Evolutionary conservation across 53 echinoderm and acorn worm species (phyloP).

Genomic region (Zoroaster sp.): DNA sequence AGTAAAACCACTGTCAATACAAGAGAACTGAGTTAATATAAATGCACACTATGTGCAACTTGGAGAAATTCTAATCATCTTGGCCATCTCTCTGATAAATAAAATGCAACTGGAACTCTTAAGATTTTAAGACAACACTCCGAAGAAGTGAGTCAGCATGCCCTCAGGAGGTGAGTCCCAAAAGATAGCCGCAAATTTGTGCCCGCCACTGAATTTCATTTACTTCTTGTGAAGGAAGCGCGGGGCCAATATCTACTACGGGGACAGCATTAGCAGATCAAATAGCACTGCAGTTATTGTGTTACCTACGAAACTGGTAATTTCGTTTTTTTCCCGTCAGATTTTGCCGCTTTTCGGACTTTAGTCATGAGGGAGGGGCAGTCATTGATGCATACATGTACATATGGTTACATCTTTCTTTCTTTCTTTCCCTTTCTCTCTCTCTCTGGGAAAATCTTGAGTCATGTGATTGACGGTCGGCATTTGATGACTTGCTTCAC

Average conservation of each 20-base stretch:
- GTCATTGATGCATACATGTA: conserved; percentile 23
- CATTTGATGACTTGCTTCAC: background rate
- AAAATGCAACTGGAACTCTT: conserved; percentile 38
- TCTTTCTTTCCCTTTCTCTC: background rate
- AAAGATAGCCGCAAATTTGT: conserved; percentile 36
- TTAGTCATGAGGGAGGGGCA: conserved; percentile 9
- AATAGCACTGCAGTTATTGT: conserved; percentile 34
- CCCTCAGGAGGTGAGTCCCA: conserved; percentile 31
- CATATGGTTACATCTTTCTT: background rate
- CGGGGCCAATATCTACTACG: background rate
- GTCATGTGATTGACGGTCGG: conserved; percentile 2
- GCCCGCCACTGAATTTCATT: conserved; percentile 39
- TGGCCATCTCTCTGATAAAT: background rate
- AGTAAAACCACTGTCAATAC: background rate
- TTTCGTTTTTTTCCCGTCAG: background rate
- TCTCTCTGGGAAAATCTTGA: background rate
- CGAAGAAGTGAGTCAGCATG: conserved; percentile 31
- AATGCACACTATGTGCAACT: background rate
- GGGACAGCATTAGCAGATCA: conserved; percentile 6
- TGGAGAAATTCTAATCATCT: conserved; percentile 10
- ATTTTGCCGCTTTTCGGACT: background rate
- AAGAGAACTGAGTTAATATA: background rate
- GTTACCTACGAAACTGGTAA: conserved; percentile 22
- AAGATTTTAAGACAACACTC: conserved; percentile 51
- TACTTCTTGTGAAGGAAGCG: background rate